Conservation (phyloP, 2,888 invertebrate species). For the Caenorhabditis doughertyi region DNA sequence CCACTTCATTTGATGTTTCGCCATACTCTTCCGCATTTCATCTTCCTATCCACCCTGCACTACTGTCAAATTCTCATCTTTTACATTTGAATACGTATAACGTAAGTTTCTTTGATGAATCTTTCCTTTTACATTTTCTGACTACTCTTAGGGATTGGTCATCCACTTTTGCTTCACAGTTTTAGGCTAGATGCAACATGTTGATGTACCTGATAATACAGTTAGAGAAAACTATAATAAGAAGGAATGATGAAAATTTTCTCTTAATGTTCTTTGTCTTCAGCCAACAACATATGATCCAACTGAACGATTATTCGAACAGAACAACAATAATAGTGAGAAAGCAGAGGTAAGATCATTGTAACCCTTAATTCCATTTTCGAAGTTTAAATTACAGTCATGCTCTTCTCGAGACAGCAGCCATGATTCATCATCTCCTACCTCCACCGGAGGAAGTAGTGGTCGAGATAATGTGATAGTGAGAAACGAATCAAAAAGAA, state of each 20-base stretch:
- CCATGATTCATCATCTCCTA: conserved; percentile 67
- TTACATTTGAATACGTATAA: conserved; percentile 60
- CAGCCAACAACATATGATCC: conserved; percentile 59
- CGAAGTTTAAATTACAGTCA: conserved; percentile 43
- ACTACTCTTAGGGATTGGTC: too few relatives aligned
- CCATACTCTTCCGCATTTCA: conserved; percentile 59
- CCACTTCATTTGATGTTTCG: conserved; percentile 47
- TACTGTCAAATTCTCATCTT: conserved; percentile 61
- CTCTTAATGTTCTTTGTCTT: too few relatives aligned
- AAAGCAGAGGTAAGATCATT: conserved; percentile 61
- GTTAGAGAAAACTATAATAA: too few relatives aligned
- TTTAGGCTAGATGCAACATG: too few relatives aligned
- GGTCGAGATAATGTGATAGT: conserved; percentile 71
- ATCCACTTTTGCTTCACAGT: too few relatives aligned
- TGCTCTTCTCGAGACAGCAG: conserved; percentile 62
- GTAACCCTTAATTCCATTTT: too few relatives aligned
- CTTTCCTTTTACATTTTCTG: too few relatives aligned
- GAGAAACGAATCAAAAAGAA: conserved; percentile 67
- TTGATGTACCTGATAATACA: too few relatives aligned
- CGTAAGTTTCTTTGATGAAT: conserved; percentile 41
- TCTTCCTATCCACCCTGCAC: conserved; percentile 62
- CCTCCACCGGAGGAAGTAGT: conserved; percentile 62
- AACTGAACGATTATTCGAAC: conserved; percentile 58
- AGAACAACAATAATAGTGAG: conserved; percentile 63
- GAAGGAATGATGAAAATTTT: not conserved